Evolutionary conservation across 2,113 vertebrate species (phyloP).

Genomic region (Telmatochromis sp.): DNA sequence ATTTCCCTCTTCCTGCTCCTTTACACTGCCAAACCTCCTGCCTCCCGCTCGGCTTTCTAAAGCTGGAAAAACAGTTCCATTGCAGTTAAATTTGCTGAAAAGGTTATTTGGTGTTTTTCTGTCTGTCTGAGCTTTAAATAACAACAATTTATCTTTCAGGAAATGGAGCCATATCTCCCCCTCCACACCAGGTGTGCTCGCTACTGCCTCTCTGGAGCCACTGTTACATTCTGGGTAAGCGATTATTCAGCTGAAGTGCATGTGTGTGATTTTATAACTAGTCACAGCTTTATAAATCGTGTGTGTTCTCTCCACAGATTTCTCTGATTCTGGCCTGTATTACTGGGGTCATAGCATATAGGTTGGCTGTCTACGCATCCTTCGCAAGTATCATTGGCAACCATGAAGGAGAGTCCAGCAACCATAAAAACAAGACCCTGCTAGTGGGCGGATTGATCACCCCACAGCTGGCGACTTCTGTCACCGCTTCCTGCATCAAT

Average conservation of each 20-base stretch:
- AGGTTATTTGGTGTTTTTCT: not conserved
- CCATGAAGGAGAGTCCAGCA: conserved; percentile 67
- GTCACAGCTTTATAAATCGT: not conserved
- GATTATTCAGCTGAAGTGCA: not conserved
- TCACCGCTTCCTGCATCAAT: conserved; percentile 92
- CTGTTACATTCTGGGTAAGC: conserved; percentile 89
- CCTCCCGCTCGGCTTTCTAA: not conserved
- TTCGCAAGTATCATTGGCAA: conserved; percentile 91
- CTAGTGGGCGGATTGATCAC: conserved; percentile 84
- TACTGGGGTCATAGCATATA: conserved; percentile 90
- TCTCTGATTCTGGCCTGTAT: conserved; percentile 86
- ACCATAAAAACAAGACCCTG: conserved; percentile 73
- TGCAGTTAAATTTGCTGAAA: not conserved
- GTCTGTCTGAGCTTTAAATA: not conserved
- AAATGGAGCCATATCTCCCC: conserved; percentile 90
- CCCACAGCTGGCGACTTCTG: conserved; percentile 88
- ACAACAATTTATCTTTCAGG: conserved; percentile 59
- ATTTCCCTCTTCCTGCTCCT: not conserved
- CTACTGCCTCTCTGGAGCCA: conserved; percentile 83
- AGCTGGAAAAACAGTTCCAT: not conserved
- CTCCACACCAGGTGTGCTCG: conserved; percentile 80
- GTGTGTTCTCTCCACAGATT: conserved; percentile 68
- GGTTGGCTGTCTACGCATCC: conserved; percentile 86
- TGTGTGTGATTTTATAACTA: not conserved
- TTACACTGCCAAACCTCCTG: not conserved